Percentiles rank a stretch among this genome's conserved stretches.
Evolutionary conservation across 1,140 invertebrate species (phyloP).

Genomic region (Thaumatotibia leucotreta): DNA sequence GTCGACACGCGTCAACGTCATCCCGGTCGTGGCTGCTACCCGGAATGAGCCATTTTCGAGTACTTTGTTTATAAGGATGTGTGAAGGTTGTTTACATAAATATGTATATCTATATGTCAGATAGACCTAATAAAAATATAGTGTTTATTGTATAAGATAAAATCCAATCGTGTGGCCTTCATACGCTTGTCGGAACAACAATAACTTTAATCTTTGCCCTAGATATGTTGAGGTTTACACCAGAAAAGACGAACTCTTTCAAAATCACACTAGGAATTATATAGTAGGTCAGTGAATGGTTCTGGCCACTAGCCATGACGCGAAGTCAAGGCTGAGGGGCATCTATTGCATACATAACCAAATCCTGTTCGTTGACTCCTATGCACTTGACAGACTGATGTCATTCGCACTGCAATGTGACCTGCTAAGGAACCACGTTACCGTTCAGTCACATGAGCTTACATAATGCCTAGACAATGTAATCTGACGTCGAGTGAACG

Average conservation of each 20-base stretch:
- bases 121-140: background rate
- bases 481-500: slow-evolving; percentile 36
- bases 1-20: background rate
- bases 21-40: no score
- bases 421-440: slow-evolving; percentile 66
- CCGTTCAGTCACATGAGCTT: slow-evolving; percentile 66
- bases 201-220: slow-evolving; percentile 18
- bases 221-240: background rate
- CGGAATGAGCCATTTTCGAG: no score
- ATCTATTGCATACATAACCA: slow-evolving; percentile 67
- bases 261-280: slow-evolving; percentile 35
- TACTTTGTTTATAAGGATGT: background rate
- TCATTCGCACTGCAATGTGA: slow-evolving; percentile 63
- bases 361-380: slow-evolving; percentile 72
- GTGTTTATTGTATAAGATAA: background rate
- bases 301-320: slow-evolving; percentile 53
- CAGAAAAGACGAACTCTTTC: slow-evolving; percentile 3
- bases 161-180: background rate
- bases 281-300: slow-evolving; percentile 49
- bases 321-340: slow-evolving; percentile 59
- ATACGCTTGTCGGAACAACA: background rate
- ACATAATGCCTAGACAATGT: slow-evolving; percentile 64
- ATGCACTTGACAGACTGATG: slow-evolving; percentile 71
- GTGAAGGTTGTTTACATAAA: background rate
- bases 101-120: no score